Conservation (phyloP, 2,113 vertebrate species). For the Notarius quadriscutis region DNA sequence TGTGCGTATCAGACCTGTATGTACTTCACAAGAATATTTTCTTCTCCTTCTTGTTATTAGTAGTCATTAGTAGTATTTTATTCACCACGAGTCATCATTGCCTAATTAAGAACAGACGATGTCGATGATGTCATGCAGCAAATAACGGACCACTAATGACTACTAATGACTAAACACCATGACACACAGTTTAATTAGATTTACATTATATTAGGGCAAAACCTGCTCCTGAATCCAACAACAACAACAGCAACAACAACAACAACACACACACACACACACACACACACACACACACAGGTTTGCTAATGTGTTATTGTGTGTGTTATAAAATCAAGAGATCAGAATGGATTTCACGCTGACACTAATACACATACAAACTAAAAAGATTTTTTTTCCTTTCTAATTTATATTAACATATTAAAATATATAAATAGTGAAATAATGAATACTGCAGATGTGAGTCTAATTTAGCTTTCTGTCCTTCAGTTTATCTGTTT, state of each 20-base stretch:
- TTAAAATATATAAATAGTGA: not conserved
- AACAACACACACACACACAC: not conserved
- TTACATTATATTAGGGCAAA: conserved; percentile 14
- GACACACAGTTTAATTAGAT: conserved; percentile 18
- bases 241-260: not conserved
- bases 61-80: conserved; percentile 24
- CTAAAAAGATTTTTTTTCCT: not conserved
- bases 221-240: not conserved
- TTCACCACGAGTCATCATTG: conserved; percentile 17
- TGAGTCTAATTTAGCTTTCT: not conserved
- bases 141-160: conserved; percentile 32
- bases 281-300: not conserved
- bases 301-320: not conserved
- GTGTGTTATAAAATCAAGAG: not conserved
- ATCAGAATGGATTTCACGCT: not conserved
- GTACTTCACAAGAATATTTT: not conserved
- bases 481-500: not conserved
- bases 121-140: conserved; percentile 5
- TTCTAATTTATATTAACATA: not conserved
- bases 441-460: not conserved
- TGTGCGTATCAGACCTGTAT: not conserved
- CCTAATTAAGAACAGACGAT: conserved; percentile 22
- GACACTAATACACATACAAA: not conserved
- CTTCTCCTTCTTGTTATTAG: conserved; percentile 7
- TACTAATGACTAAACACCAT: conserved; percentile 21